Base-by-base conservation (phyloP, 2,113 vertebrate species). In the Forbesichthys papilliferus region DNA sequence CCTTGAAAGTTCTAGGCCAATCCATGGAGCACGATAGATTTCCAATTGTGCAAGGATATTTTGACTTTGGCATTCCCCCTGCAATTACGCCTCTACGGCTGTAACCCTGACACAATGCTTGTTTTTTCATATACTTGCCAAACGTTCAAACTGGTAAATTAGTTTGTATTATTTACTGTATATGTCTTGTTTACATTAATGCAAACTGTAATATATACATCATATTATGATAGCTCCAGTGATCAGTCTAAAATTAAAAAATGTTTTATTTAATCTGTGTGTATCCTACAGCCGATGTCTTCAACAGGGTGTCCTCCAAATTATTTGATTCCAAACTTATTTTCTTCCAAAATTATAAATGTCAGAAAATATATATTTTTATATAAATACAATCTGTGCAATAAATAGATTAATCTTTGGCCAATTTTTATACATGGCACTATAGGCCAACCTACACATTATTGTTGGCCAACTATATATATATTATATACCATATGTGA, bases 1-100 rank as follows among this genome's bases (percentile, higher is more conserved):
- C 93, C 94, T 95, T 95, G 94, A 93, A 94, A 93, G 91, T 88
- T 92, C 90, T 82, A 87, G 83, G 84, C 89, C 84, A 90, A 87
- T 92, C 90, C 69, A 89, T 89, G 71, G 81, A 77, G 12, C 79
- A 72, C 70, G 54, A 92, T 89, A 33, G 89, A 91, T 93, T 91
- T 90, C 87, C 90, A 88, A 87, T 86, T 75, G 74, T 61, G 84
- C 27, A 11, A 62, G 82, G 79, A 86, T 86, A 87, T 89, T 91
- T 86, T 86, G 82, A 86, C 89, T 90, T 87, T 89, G 82, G 61
- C 81, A 69, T 80, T 89, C 68, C 89, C 51, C 5, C 3, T 83
- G 73, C 88, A 87, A 89, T 88, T 86, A 85, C 72, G 78, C 68
- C 60, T 82, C 64, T 65, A 72, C 80, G 64, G 64, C 52, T 71